Conservation (phyloP, 2,113 vertebrate genomes). For the Platichthys stellatus region DNA sequence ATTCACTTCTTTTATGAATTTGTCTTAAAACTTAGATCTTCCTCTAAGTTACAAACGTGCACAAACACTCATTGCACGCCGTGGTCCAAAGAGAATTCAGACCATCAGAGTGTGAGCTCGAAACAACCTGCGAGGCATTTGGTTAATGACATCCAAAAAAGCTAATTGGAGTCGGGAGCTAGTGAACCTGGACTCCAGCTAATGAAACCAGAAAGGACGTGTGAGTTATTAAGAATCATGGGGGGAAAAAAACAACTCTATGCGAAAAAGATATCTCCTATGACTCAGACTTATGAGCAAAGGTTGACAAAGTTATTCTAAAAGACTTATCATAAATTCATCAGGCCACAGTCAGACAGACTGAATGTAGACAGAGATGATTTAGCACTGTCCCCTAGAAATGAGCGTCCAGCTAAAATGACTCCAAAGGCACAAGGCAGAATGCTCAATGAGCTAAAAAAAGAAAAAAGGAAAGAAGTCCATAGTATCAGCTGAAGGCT, state of each 20-base stretch:
- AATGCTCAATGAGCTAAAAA: not conserved
- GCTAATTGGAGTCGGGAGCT: not conserved
- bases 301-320: constrained; percentile 15
- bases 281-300: constrained; percentile 14
- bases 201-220: not conserved
- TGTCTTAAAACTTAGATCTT: not conserved
- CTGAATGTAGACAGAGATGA: not conserved
- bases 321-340: constrained; percentile 31
- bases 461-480: not conserved
- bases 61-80: not conserved
- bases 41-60: too few species aligned
- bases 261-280: not conserved
- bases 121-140: not conserved
- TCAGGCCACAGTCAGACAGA: constrained; percentile 17
- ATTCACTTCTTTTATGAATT: not conserved
- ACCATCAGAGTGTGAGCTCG: not conserved
- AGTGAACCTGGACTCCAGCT: not conserved
- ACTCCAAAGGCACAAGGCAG: not conserved
- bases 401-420: not conserved
- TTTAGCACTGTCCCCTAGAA: constrained; percentile 6
- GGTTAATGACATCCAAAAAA: not conserved
- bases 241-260: too few species aligned
- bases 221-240: too few species aligned
- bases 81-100: not conserved
- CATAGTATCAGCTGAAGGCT: not conserved